Percentiles rank a stretch among this genome's conserved stretches.
These are phyloP conservation scores for Fragum fragum DNA, from an alignment of 2,888 invertebrate genomes.

Conservation along the genomic window DNA sequence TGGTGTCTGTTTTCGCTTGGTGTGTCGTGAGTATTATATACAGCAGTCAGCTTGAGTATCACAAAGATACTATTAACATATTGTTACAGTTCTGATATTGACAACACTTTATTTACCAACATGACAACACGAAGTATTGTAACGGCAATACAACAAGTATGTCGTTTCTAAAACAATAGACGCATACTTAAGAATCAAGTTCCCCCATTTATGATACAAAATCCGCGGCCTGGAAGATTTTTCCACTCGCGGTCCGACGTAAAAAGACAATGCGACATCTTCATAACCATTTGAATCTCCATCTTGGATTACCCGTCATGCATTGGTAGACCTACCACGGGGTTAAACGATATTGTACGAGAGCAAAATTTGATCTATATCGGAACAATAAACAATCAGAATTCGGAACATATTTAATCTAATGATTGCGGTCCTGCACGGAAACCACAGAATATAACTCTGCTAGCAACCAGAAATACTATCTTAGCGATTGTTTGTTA, in stretches of 20 bases:
- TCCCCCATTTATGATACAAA: conserved; percentile 34
- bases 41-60: too few species aligned
- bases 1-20: too few species aligned
- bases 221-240: not conserved
- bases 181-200: conserved; percentile 42
- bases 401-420: conserved; percentile 47
- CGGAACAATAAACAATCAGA: conserved; percentile 59
- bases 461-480: conserved; percentile 46
- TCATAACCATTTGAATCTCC: conserved; percentile 62
- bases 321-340: conserved; percentile 66
- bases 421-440: conserved; percentile 59
- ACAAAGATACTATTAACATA: too few species aligned
- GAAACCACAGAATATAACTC: conserved; percentile 49
- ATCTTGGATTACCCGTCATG: conserved; percentile 67
- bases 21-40: too few species aligned
- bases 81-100: too few species aligned
- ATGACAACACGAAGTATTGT: too few species aligned
- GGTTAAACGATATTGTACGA: conserved; percentile 51
- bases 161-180: conserved; percentile 49
- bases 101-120: too few species aligned
- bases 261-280: conserved; percentile 57
- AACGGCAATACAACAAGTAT: conserved; percentile 38
- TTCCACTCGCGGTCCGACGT: conserved; percentile 32
- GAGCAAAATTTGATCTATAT: conserved; percentile 61
- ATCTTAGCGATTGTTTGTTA: conserved; percentile 51